These are phyloP conservation scores for Alcedo atthis DNA, from an alignment of 2,797 vertebrate species.

Conservation along the genomic window DNA sequence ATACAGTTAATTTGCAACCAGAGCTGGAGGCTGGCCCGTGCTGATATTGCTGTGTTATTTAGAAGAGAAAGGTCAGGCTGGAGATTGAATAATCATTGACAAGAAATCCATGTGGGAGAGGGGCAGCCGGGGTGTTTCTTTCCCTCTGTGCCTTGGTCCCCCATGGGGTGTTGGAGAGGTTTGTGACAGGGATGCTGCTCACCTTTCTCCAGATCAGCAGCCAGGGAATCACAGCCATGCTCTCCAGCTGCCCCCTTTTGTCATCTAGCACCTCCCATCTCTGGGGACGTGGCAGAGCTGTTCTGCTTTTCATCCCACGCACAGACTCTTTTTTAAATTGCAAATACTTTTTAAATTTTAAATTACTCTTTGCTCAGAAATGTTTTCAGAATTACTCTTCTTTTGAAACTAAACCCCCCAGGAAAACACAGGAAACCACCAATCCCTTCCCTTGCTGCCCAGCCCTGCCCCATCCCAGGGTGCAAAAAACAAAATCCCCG, in stretches of 20 bases:
- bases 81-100: constrained; percentile 84
- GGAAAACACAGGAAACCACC: not conserved
- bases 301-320: not conserved
- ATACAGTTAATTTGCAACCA: constrained; percentile 81
- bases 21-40: constrained; percentile 74
- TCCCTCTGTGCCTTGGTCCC: not conserved
- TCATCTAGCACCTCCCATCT: not conserved
- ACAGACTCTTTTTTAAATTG: not conserved
- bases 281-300: not conserved
- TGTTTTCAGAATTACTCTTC: fast-evolving
- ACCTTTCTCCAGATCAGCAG: not conserved
- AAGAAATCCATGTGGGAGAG: constrained; percentile 73
- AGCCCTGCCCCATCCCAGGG: too few relatives aligned
- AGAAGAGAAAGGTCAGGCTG: constrained; percentile 85
- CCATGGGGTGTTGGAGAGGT: fast-evolving
- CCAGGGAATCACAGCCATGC: not conserved
- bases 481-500: not conserved
- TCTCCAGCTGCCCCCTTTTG: not conserved
- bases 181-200: not conserved
- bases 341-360: not conserved
- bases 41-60: constrained; percentile 84
- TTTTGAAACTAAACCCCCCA: not conserved
- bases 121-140: not conserved
- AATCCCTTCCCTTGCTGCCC: not conserved
- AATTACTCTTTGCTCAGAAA: not conserved